Evolutionary conservation across 1,140 invertebrate genomes (phyloP).

Genomic region (Listronotus bonariensis): DNA sequence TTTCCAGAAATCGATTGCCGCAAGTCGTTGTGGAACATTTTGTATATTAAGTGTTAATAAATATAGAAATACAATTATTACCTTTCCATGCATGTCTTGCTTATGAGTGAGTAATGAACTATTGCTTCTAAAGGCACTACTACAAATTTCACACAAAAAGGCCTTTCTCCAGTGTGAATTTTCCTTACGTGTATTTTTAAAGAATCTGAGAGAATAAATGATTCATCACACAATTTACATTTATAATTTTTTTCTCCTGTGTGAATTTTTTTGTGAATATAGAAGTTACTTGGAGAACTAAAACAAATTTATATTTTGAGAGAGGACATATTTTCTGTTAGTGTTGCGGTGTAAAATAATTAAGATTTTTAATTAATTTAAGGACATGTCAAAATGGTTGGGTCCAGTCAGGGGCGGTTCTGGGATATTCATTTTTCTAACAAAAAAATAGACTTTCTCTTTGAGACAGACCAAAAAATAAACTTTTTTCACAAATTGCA

Average conservation of each 20-base stretch:
- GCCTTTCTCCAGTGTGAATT: constrained; percentile 15
- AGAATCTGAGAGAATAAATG: constrained; percentile 12
- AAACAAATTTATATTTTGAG: background rate
- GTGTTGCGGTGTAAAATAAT: too few relatives aligned
- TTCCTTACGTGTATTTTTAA: constrained; percentile 10
- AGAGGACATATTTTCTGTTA: background rate
- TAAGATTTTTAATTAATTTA: too few relatives aligned
- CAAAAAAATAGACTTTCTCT: too few relatives aligned
- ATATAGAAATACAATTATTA: background rate
- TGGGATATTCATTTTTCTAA: too few relatives aligned
- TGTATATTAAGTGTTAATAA: too few relatives aligned
- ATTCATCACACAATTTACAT: constrained; percentile 5
- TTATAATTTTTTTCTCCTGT: constrained; percentile 6
- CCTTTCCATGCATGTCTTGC: constrained; percentile 5
- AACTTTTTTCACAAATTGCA: too few relatives aligned
- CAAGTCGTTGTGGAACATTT: too few relatives aligned
- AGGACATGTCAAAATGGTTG: too few relatives aligned
- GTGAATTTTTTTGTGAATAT: constrained; percentile 16
- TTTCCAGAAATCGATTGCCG: too few relatives aligned
- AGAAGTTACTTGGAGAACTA: constrained; percentile 14
- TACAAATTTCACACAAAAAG: constrained; percentile 19
- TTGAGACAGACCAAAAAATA: too few relatives aligned
- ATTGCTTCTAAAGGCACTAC: constrained; percentile 4
- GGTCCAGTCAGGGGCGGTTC: too few relatives aligned
- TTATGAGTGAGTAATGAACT: constrained; percentile 1